Conservation (phyloP, 2,888 invertebrate species). For the Caenorhabditis sp. region DNA sequence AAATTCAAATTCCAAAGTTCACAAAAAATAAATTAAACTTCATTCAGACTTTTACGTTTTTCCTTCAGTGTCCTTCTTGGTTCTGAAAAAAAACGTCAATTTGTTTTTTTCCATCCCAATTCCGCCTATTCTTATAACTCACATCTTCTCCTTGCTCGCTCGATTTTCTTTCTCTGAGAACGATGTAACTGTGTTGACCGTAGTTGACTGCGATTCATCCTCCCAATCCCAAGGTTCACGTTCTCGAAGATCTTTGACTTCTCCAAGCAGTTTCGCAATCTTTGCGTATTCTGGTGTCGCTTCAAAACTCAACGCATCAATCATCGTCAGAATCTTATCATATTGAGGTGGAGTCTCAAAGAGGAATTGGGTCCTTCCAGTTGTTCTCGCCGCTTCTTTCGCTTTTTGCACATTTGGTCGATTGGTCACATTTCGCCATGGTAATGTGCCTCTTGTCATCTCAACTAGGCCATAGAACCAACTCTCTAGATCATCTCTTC, state of each 20-base stretch:
- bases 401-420: constrained; percentile 47
- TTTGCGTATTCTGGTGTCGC: constrained; percentile 52
- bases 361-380: constrained; percentile 46
- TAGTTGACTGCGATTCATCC: constrained; percentile 47
- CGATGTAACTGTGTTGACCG: constrained; percentile 40
- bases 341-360: constrained; percentile 52
- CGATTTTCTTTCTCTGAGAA: constrained; percentile 43
- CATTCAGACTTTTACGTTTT: no score
- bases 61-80: no score
- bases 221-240: constrained; percentile 58
- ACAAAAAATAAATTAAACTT: no score
- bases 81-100: no score
- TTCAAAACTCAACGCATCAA: constrained; percentile 57
- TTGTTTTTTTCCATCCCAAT: no score
- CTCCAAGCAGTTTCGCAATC: constrained; percentile 43
- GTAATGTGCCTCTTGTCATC: constrained; percentile 52
- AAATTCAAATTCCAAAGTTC: no score
- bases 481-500: constrained; percentile 58
- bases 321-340: constrained; percentile 46
- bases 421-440: constrained; percentile 59
- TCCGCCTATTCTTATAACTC: neutral
- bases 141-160: constrained; percentile 7
- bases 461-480: constrained; percentile 64
- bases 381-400: constrained; percentile 43
- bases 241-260: constrained; percentile 38